phyloP scores from a whole-genome alignment of 1,140 invertebrate genomes.

The silkworm (Bombyx mori) region DNA sequence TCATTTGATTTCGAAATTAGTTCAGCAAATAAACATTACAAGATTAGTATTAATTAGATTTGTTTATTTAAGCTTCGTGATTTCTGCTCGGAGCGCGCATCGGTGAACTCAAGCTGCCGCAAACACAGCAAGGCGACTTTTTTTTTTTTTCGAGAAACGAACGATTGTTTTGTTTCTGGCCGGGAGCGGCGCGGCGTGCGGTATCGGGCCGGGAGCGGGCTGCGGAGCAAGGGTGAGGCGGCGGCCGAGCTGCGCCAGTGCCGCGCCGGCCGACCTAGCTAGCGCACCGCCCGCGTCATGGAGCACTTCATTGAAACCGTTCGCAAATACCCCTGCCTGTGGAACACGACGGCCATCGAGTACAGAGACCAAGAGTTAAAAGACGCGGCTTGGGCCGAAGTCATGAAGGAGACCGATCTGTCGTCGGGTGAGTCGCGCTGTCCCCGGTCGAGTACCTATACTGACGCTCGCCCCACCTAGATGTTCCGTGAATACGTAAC shows the following conservation, averaged over 20 bases:
- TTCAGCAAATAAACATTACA: too few species aligned
- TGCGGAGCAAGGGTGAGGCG: conserved; percentile 4
- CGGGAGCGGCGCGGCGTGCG: conserved; percentile 8
- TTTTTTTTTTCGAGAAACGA: too few species aligned
- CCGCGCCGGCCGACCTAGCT: conserved; percentile 9
- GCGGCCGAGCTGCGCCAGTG: conserved; percentile 19
- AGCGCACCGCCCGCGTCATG: conserved; percentile 28
- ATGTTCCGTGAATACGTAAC: not conserved
- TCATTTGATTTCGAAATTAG: too few species aligned
- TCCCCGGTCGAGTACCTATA: not conserved
- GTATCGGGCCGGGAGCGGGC: conserved; percentile 9
- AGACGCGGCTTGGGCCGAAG: conserved; percentile 59
- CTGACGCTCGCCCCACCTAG: not conserved
- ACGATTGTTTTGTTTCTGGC: not conserved
- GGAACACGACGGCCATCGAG: conserved; percentile 59
- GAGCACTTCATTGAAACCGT: conserved; percentile 59
- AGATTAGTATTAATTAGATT: too few species aligned
- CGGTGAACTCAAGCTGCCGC: too few species aligned
- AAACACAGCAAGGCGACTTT: too few species aligned
- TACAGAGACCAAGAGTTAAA: conserved; percentile 63
- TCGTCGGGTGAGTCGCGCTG: conserved; percentile 42
- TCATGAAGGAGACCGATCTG: conserved; percentile 61
- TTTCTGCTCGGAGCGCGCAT: too few species aligned
- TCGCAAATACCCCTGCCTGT: conserved; percentile 58
- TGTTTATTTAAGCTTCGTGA: too few species aligned